Base-by-base conservation (phyloP, 2,888 invertebrate genomes). In the Ecliptopera silaceata region DNA sequence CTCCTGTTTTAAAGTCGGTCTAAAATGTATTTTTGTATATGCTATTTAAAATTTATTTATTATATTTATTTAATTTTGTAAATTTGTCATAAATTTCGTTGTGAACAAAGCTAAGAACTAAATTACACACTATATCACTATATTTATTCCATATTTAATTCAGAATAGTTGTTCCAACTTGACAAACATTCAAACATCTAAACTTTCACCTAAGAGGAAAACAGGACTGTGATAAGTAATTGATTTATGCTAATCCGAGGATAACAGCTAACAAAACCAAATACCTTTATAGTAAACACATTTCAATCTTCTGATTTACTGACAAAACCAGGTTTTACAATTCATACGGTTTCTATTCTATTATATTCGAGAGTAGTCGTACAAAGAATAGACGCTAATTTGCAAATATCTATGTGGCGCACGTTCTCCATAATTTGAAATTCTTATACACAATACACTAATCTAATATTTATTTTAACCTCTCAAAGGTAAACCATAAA, bases 211-310 rank as follows among this genome's bases (percentile, higher is more conserved):
- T n/a, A n/a, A n/a, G n/a, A 32, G 45, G 41, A 54, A 41, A 49
- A 53, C 13, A 36, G 54, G 43, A 38, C 18, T 54, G 51, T 45
- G 29, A 44, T 39, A 20, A 41, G 26, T 54, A 55, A 59, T 54
- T 54, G 54, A 38, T 55, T 59, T 55, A 59, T 59, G 46, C 46
- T 55, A 51, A 59, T 57, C 38, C 12, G 41, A 26, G 18, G 47
- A 42, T 15, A 32, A 31, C 22, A 45, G 45, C 44, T 39, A 31
- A 44, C 41, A 36, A 51, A 56, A 56, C 51, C 31, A 41, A 26
- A 26, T 47, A 43, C 29, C 10, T 31, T 47, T 56, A 47, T 20
- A 17, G 42, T 56, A 20, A 51, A 42, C 42, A 46, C 17, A 15
- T 46, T 41, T 46, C 17, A 10, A 42, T 53, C 52, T 47, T 18